These are phyloP conservation scores for Tachycineta bicolor DNA, from an alignment of 2,113 vertebrate genomes.

Conservation along the genomic window DNA sequence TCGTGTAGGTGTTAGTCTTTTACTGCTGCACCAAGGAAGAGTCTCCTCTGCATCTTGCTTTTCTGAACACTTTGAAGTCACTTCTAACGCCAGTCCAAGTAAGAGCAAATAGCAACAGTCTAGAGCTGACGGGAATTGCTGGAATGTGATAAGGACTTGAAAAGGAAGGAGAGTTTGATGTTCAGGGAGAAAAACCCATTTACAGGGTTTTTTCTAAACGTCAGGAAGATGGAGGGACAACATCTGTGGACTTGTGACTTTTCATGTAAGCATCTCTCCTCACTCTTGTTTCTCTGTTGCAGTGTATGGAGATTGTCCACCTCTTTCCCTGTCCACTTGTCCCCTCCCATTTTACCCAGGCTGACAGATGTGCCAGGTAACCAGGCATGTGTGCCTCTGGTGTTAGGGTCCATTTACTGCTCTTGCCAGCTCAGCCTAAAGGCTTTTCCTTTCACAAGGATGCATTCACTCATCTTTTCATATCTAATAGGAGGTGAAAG, in stretches of 20 bases:
- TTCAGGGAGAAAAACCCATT: not conserved
- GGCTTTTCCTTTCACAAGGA: not conserved
- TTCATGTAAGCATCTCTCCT: not conserved
- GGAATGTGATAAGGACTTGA: not conserved
- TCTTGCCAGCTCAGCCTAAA: not conserved
- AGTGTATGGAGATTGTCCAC: not conserved
- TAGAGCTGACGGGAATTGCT: not conserved
- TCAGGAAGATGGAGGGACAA: not conserved
- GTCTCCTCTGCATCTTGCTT: not conserved
- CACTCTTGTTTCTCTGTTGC: not conserved
- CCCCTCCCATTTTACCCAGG: not conserved
- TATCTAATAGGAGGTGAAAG: not conserved
- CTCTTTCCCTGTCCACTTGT: not conserved
- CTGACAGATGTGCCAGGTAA: not conserved
- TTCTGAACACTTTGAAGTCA: not conserved
- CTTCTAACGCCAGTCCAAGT: not conserved
- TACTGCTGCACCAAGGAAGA: not conserved
- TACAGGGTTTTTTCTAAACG: accelerated
- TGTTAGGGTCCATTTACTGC: not conserved
- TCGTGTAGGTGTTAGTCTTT: not conserved
- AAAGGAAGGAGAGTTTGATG: not conserved
- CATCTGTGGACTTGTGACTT: not conserved
- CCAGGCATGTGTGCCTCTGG: accelerated
- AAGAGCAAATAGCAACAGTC: not conserved
- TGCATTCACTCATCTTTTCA: not conserved